A percentile compares a stretch with the other conserved stretches of the same genome.
phyloP scores from a whole-genome alignment of 2,113 vertebrate genomes.

The Alligator sinensis region DNA sequence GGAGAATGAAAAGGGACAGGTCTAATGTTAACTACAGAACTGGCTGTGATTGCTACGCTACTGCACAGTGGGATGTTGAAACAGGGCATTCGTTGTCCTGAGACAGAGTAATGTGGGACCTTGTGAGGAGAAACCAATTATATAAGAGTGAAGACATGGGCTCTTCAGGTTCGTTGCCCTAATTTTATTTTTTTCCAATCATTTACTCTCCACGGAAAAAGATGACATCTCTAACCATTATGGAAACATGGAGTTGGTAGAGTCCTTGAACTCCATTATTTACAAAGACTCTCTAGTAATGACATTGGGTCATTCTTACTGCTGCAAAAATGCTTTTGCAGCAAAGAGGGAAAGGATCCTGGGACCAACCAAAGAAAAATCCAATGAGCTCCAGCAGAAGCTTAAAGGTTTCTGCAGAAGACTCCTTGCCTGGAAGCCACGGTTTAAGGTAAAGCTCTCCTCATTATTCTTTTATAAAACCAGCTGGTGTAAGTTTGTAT shows the following conservation, averaged over 20 bases:
- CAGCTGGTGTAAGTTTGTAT: not conserved
- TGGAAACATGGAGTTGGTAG: slow-evolving; percentile 49
- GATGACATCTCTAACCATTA: slow-evolving; percentile 57
- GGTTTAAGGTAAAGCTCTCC: not conserved
- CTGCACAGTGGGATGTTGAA: slow-evolving; percentile 55
- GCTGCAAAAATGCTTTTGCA: slow-evolving; percentile 47
- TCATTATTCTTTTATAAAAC: not conserved
- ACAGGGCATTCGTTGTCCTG: slow-evolving; percentile 6
- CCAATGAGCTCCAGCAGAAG: slow-evolving; percentile 37
- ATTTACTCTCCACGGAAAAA: slow-evolving; percentile 4
- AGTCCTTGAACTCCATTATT: slow-evolving; percentile 56
- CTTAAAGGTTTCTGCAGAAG: slow-evolving; percentile 6
- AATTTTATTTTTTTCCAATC: slow-evolving; percentile 1
- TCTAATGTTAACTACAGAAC: slow-evolving; percentile 1
- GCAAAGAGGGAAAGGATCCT: slow-evolving; percentile 18
- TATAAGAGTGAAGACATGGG: slow-evolving; percentile 2
- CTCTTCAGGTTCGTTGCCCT: slow-evolving; percentile 48
- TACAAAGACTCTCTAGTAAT: slow-evolving; percentile 68
- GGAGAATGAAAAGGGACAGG: slow-evolving; percentile 29
- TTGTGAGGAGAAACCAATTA: slow-evolving; percentile 23
- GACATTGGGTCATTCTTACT: slow-evolving; percentile 44
- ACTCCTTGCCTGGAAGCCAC: not conserved
- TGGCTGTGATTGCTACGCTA: not conserved
- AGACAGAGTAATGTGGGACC: slow-evolving; percentile 1
- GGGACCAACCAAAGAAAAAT: not conserved